phyloP scores from a whole-genome alignment of 2,888 invertebrate species.

The Hemithea aestivaria region DNA sequence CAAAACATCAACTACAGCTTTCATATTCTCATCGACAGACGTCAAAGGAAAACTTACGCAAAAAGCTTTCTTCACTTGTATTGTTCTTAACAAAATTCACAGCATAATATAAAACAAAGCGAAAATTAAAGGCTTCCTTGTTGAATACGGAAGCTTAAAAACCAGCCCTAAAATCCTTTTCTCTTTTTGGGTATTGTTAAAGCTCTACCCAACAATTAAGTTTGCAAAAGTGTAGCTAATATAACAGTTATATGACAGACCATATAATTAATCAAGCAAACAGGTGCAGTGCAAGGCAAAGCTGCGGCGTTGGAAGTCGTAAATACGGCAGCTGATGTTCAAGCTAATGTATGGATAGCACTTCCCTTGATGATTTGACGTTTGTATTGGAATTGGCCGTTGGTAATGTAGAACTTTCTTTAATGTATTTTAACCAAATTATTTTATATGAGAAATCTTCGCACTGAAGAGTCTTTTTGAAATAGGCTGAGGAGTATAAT shows the following conservation, averaged over 20 bases:
- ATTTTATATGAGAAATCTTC: no score
- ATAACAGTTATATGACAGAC: slow-evolving; percentile 58
- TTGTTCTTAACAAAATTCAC: no score
- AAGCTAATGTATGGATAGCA: slow-evolving; percentile 30
- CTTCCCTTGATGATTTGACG: slow-evolving; percentile 51
- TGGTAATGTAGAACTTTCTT: slow-evolving; percentile 14
- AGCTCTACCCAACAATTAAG: no score
- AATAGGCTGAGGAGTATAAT: no score
- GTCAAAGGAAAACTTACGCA: no score
- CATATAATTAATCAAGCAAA: slow-evolving; percentile 68
- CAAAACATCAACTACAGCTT: no score
- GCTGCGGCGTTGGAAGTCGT: slow-evolving; percentile 47
- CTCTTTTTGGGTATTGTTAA: slow-evolving; percentile 6
- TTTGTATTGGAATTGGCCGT: slow-evolving; percentile 40
- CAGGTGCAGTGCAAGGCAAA: slow-evolving; percentile 63
- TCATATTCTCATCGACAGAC: no score
- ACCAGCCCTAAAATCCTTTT: not conserved
- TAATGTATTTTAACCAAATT: slow-evolving; percentile 21
- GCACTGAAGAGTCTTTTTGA: no score
- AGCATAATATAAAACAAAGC: no score
- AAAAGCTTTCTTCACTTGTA: no score
- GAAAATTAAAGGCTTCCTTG: no score
- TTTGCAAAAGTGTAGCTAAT: slow-evolving; percentile 34
- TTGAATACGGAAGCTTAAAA: no score
- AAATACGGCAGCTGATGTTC: slow-evolving; percentile 60